phyloP scores from a whole-genome alignment of 2,113 vertebrate genomes.

The Arvicanthis niloticus region DNA sequence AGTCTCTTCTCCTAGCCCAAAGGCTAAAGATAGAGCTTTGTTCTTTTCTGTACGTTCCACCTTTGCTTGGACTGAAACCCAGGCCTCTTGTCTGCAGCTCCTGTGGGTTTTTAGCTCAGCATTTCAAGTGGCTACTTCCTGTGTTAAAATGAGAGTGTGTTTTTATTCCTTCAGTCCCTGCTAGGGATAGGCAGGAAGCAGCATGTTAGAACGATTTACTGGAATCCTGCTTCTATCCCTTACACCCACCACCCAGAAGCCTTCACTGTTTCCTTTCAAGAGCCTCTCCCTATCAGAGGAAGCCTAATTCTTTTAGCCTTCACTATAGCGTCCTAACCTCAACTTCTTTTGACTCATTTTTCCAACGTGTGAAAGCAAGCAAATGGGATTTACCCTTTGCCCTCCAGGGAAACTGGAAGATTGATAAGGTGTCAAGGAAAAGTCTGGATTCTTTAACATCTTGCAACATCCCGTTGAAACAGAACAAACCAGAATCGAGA shows the following conservation, averaged over 20 bases:
- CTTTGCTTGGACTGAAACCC: neutral
- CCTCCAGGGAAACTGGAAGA: conserved; percentile 63
- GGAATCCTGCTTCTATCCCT: neutral
- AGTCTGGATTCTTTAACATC: conserved; percentile 64
- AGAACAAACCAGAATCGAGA: neutral
- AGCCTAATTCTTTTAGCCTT: neutral
- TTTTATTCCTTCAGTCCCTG: conserved; percentile 34
- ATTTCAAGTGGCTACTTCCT: conserved; percentile 12
- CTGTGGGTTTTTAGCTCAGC: neutral
- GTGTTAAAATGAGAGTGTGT: conserved; percentile 47
- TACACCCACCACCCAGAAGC: neutral
- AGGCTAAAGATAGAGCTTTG: neutral
- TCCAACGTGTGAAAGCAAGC: conserved; percentile 28
- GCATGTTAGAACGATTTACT: neutral
- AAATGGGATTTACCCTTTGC: conserved; percentile 67
- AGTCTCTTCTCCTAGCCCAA: too few relatives aligned
- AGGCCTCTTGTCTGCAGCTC: neutral
- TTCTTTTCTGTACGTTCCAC: neutral
- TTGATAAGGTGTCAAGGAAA: conserved; percentile 69
- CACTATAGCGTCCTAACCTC: neutral
- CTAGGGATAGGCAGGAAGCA: neutral
- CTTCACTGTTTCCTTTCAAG: rapidly evolving
- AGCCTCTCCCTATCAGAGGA: neutral
- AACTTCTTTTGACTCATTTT: conserved; percentile 44
- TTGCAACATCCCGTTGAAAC: conserved; percentile 52